phyloP scores from a whole-genome alignment of 2,113 vertebrate species.

The Tiliqua scincoides region DNA sequence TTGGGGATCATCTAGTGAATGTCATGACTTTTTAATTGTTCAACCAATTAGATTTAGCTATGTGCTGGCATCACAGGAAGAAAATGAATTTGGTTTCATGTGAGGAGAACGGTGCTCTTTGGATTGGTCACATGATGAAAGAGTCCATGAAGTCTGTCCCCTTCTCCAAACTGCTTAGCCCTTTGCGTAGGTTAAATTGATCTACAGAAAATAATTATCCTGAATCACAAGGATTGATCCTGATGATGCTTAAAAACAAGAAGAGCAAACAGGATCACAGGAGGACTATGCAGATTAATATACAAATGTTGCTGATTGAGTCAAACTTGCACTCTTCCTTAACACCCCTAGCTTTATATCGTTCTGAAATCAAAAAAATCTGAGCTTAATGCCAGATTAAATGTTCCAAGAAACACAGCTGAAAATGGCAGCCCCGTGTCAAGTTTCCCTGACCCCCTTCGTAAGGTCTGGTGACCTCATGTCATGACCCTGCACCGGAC shows the following conservation, averaged over 20 bases:
- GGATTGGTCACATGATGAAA: background rate
- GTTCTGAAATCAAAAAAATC: background rate
- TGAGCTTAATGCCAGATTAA: background rate
- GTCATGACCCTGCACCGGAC: background rate
- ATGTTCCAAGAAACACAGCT: background rate
- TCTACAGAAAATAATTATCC: conserved; percentile 9
- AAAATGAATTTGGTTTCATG: background rate
- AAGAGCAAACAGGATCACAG: conserved; percentile 5
- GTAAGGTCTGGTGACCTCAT: background rate
- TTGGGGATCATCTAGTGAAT: background rate
- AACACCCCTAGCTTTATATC: background rate
- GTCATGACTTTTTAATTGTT: background rate
- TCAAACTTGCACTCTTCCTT: background rate
- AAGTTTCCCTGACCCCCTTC: too few species aligned
- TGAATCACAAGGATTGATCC: conserved; percentile 6
- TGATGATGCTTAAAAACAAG: background rate
- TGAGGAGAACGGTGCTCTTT: background rate
- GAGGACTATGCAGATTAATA: rapidly evolving
- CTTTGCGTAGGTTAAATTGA: background rate
- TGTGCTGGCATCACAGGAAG: background rate
- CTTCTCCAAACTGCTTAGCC: background rate
- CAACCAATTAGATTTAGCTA: background rate
- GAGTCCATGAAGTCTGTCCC: background rate
- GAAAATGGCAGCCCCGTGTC: background rate
- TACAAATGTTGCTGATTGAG: background rate